These are phyloP conservation scores for Tenrec ecaudatus DNA, from an alignment of 2,113 vertebrate genomes.

Conservation along the genomic window DNA sequence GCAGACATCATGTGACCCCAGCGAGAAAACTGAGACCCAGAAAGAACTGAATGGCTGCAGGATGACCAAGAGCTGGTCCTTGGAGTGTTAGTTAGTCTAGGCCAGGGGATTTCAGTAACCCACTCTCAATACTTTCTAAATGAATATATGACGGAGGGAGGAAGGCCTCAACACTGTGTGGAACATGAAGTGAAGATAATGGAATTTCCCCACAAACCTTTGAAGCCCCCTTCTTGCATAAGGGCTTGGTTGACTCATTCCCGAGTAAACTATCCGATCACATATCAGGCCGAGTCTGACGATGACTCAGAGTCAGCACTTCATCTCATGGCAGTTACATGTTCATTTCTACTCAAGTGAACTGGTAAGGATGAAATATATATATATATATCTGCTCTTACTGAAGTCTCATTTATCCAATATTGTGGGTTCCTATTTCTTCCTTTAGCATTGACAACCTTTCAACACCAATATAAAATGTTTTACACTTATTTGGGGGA, in stretches of 20 bases:
- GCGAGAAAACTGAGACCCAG: background rate
- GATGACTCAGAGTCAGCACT: background rate
- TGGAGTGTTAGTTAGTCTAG: background rate
- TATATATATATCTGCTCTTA: background rate
- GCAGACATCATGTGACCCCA: background rate
- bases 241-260: background rate
- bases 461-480: background rate
- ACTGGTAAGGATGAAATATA: background rate
- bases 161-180: too few species aligned
- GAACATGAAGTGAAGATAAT: too few species aligned
- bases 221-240: background rate
- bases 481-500: background rate
- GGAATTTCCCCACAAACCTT: too few species aligned
- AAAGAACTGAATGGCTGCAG: background rate
- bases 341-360: background rate
- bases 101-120: background rate
- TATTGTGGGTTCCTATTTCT: background rate
- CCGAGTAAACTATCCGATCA: background rate
- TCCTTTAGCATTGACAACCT: background rate
- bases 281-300: background rate
- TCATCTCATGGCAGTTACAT: background rate
- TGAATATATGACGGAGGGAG: background rate
- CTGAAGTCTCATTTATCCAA: background rate
- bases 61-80: background rate
- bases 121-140: background rate